Evolutionary conservation across 1,140 invertebrate species (phyloP), one percentile per base, ranked within the genome.

Genomic region (Antheraea mylitta): DNA sequence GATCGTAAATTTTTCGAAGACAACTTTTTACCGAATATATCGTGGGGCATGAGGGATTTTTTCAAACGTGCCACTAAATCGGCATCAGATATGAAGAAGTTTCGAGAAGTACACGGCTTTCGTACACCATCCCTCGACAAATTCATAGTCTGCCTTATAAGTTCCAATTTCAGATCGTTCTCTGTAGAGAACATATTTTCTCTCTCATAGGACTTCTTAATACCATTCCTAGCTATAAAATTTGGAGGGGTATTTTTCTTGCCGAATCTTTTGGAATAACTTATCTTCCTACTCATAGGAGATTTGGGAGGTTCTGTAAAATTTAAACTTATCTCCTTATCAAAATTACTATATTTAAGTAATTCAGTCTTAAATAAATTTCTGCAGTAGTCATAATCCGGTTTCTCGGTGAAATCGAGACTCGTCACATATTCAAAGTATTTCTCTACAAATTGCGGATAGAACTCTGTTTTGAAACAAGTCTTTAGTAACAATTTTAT

Each of bases 341-440:
- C 90, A 53, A 91, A 81, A 76, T 89, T 93, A 16, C 93, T 93
- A 73, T 93, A 92, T 71, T 93, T 93, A 19, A 93, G 79, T 48
- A 95, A 86, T 75, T 94, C 94, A 58, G 91, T 93, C 70, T 84
- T 91, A 69, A 95, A 95, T 38, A 95, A 82, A 71, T 83, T 93
- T 74, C 92, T 93, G 72, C 94, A 95, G 63, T 93, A 94, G n/a
- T 92, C 90, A 79, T 95, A 95, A 77, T 95, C 93, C 0, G 95
- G 95, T 76, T 93, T 92, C 68, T 95, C 93, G 66, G 93, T 92
- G 73, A 94, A 95, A 53, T 94, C 92, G 18, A 95, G 81, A 71
- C 91, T 91, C 48, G 90, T 92, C 18, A 95, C 85, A 76, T 95
- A 94, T 67, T 93, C 80, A 48, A 95, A 92, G 78, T 93, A 95